phyloP scores from a whole-genome alignment of 1,140 invertebrate genomes.

The Orchesella cincta region DNA sequence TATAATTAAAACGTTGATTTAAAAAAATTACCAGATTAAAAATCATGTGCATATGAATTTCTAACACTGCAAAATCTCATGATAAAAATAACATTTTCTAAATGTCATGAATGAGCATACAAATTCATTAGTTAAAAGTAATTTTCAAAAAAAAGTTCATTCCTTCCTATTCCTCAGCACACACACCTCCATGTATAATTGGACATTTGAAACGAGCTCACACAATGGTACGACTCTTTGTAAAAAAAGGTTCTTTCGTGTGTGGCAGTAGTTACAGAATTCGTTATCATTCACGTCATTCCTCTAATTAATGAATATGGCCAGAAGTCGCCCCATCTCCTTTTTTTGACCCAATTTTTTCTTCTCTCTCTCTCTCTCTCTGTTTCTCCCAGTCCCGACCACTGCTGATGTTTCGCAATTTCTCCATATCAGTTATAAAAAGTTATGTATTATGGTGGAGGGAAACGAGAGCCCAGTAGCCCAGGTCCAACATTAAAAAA shows the following conservation, averaged over 20 bases:
- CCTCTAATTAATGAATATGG: conserved; percentile 22
- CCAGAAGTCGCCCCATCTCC: background rate
- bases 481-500: no score
- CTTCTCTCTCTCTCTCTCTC: background rate
- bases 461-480: background rate
- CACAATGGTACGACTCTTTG: no score
- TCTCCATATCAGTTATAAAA: background rate
- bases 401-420: background rate
- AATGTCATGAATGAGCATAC: background rate
- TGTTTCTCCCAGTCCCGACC: background rate
- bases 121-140: background rate
- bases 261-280: no score
- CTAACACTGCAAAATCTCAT: background rate
- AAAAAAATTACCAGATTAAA: background rate
- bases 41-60: background rate
- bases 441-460: background rate
- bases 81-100: background rate
- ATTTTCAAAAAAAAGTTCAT: background rate
- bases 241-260: no score
- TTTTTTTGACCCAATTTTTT: conserved; percentile 4
- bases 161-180: background rate
- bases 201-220: background rate
- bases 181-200: background rate
- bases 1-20: background rate
- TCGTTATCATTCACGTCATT: conserved; percentile 13